Evolutionary conservation across 2,797 vertebrate genomes (phyloP), one percentile per base, ranked within the genome.

Genomic region (Corythornis leucogaster): DNA sequence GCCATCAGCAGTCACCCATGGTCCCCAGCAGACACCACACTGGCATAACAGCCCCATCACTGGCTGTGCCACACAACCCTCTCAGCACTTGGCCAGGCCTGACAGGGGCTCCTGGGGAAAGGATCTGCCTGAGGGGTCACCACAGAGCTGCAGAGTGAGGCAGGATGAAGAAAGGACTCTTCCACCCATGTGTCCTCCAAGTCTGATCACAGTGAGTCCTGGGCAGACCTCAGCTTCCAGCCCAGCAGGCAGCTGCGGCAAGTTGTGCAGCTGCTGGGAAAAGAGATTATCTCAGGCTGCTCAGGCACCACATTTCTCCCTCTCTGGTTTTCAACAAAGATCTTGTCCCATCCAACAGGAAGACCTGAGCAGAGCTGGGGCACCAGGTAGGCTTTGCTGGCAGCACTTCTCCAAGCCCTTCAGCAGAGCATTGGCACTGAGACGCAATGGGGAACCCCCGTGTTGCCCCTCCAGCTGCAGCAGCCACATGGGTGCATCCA

Each of bases 41-140:
- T 0, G 13, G 35, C 40, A 9, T 51, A 63, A 6, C 0, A 55
- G 2, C 13, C 43, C 28, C 64, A 7, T 1, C 53, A 4, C 1
- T 1, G 6, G 42, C 55, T 2, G 10, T 12, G 57, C 55, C 6
- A 4, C 28, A 15, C n/a, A 28, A 2, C 64, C 15, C 3, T 0
- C 42, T 15, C 1, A 6, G 59, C 67, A 20, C 3, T 2, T 16
- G 45, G 33, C 28, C 7, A 11, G 26, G 53, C 6, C 42, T 11
- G 17, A 46, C 73, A 30, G 18, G 30, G 5, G 30, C 15, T 74
- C 24, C 46, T 4, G 5, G 25, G 25, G 24, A 35, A 18, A 33
- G 43, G n/a, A 73, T 1, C 0, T 2, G 30, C 13, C 33, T 0
- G 0, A 42, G 59, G 12, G 76, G 58, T 9, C n/a, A n/a, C 5